Evolutionary conservation across 2,888 invertebrate species (phyloP).

Genomic region (Tetropium fuscum): DNA sequence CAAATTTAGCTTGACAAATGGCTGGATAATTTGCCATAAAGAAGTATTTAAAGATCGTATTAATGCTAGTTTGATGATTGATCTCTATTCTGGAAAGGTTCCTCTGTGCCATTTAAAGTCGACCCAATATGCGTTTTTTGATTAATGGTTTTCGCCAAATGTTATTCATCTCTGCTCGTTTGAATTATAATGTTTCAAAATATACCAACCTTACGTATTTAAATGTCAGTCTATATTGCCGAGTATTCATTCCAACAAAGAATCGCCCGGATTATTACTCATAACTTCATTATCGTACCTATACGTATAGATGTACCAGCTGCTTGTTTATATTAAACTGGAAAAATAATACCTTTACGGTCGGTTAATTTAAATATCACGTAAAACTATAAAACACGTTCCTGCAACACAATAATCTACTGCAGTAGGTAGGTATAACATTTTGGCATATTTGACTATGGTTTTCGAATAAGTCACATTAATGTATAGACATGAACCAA

Average conservation of each 20-base stretch:
- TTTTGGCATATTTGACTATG: too few relatives aligned
- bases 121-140: constrained; percentile 46
- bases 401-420: too few relatives aligned
- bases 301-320: constrained; percentile 8
- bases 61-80: constrained; percentile 44
- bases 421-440: too few relatives aligned
- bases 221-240: constrained; percentile 47
- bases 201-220: constrained; percentile 41
- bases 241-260: constrained; percentile 32
- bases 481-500: too few relatives aligned
- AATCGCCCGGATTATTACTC: constrained; percentile 18
- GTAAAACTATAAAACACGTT: too few relatives aligned
- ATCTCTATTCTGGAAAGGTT: constrained; percentile 46
- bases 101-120: constrained; percentile 49
- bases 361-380: neutral
- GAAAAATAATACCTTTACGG: too few relatives aligned
- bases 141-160: constrained; percentile 49
- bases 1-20: constrained; percentile 38
- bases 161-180: constrained; percentile 46
- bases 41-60: constrained; percentile 32
- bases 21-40: constrained; percentile 40
- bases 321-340: neutral
- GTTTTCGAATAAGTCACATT: too few relatives aligned
- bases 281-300: constrained; percentile 16
- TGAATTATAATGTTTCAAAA: constrained; percentile 47